These are phyloP conservation scores for Onchidella celtica DNA, from an alignment of 2,888 invertebrate genomes.

Conservation along the genomic window DNA sequence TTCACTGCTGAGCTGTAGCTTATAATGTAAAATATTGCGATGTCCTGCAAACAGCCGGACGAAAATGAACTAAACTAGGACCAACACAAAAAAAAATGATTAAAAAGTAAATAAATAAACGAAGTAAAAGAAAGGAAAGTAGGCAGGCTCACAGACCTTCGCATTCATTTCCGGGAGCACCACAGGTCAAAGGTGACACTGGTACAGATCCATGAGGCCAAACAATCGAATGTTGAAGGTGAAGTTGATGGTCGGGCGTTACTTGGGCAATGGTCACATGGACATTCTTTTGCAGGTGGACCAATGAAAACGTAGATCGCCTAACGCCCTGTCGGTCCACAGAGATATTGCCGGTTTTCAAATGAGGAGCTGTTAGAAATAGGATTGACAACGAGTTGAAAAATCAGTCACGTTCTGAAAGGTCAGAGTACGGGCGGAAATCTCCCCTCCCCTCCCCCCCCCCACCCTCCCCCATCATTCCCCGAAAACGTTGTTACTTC, in stretches of 20 bases:
- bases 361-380: conserved; percentile 23
- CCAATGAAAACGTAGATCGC: conserved; percentile 9
- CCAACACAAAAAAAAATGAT: not conserved
- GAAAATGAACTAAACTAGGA: no score
- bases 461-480: no score
- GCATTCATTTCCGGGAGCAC: conserved; percentile 4
- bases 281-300: not conserved
- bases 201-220: conserved; percentile 11
- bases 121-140: not conserved
- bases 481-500: no score
- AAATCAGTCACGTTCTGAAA: no score
- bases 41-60: no score
- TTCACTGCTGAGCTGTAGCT: no score
- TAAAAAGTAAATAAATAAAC: not conserved
- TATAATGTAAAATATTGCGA: no score
- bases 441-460: no score
- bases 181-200: conserved; percentile 27
- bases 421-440: no score
- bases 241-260: not conserved
- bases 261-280: conserved; percentile 19
- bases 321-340: conserved; percentile 20
- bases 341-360: conserved; percentile 19
- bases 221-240: not conserved
- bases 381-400: no score
- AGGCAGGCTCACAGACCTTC: conserved; percentile 10